These are phyloP conservation scores for Isichthys henryi DNA, from an alignment of 2,113 vertebrate genomes.

Conservation along the genomic window DNA sequence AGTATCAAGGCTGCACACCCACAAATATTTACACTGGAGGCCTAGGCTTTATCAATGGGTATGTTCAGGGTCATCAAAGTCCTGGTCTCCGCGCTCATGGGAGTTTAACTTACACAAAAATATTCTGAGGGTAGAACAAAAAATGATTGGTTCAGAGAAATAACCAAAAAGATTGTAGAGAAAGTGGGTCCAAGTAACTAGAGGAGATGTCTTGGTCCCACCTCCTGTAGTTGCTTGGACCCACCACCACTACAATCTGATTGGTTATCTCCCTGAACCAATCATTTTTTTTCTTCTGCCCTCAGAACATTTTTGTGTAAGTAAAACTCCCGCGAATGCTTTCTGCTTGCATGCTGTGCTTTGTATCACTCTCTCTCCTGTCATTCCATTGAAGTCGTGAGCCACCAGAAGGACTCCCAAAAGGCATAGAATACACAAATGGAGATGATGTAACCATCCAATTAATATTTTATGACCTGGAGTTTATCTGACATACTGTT, in stretches of 20 bases:
- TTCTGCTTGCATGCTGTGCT: constrained; percentile 32
- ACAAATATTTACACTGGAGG: not conserved
- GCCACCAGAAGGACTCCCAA: not conserved
- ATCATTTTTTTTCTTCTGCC: too few species aligned
- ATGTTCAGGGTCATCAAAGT: constrained; percentile 49
- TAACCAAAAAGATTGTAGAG: too few species aligned
- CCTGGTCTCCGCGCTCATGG: constrained; percentile 32
- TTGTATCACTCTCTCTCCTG: constrained; percentile 45
- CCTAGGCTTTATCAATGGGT: not conserved
- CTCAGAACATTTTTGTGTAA: too few species aligned
- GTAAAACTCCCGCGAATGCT: not conserved
- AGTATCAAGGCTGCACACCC: not conserved
- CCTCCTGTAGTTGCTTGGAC: too few species aligned
- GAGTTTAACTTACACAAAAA: too few species aligned
- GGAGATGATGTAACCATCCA: not conserved
- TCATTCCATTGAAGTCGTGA: constrained; percentile 14
- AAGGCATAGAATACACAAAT: not conserved
- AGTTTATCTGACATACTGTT: not conserved
- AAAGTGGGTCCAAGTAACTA: too few species aligned
- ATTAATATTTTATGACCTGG: not conserved
- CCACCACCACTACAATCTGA: too few species aligned
- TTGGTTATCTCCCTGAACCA: too few species aligned
- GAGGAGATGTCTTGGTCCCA: too few species aligned
- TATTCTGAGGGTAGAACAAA: too few species aligned
- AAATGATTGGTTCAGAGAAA: too few species aligned